These are phyloP conservation scores for Pungitius pungitius DNA, from an alignment of 2,113 vertebrate species.

Conservation along the genomic window DNA sequence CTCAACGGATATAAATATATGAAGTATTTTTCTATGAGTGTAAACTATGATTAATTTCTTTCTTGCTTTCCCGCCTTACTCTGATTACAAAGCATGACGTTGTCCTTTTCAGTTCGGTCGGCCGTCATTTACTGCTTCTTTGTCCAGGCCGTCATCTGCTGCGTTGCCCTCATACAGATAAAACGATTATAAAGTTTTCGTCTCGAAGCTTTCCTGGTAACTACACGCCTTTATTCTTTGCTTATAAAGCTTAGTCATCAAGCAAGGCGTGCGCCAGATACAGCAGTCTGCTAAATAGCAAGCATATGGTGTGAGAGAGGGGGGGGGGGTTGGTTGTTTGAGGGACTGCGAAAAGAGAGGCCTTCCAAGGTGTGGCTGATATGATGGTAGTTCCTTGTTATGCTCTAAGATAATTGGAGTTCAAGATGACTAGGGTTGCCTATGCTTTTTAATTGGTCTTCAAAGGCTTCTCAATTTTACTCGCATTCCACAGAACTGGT, in stretches of 20 bases:
- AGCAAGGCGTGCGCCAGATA: constrained; percentile 70
- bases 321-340: not conserved
- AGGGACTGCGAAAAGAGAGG: constrained; percentile 17
- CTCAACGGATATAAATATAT: constrained; percentile 5
- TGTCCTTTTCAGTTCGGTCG: constrained; percentile 25
- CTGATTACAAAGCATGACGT: constrained; percentile 26
- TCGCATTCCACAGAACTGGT: constrained; percentile 30
- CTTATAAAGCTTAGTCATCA: constrained; percentile 80
- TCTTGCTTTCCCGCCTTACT: constrained; percentile 2
- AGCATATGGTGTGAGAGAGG: constrained; percentile 63
- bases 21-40: constrained; percentile 26
- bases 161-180: constrained; percentile 43
- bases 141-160: constrained; percentile 31
- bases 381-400: constrained; percentile 14
- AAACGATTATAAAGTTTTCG: constrained; percentile 50
- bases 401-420: constrained; percentile 9
- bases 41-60: constrained; percentile 40
- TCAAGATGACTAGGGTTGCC: constrained; percentile 9
- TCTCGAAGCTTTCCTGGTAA: constrained; percentile 62
- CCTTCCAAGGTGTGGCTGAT: constrained; percentile 54
- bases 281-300: constrained; percentile 69
- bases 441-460: constrained; percentile 3
- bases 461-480: constrained; percentile 23
- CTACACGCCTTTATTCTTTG: constrained; percentile 74
- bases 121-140: constrained; percentile 33